Evolutionary conservation across 2,797 vertebrate genomes (phyloP).

Genomic region (Pteropus rufus): DNA sequence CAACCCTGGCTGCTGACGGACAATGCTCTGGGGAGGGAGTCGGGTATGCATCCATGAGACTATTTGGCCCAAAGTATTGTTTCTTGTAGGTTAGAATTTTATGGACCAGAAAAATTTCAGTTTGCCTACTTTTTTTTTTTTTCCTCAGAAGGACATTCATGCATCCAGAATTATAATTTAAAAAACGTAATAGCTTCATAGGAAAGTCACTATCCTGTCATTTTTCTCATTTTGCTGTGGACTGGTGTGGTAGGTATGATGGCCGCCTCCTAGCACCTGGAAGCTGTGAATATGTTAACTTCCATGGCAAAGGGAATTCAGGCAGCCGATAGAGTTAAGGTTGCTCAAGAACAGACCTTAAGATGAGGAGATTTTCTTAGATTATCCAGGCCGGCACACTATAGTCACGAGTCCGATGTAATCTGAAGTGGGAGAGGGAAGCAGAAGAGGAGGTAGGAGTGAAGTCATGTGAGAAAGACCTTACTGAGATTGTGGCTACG

Average conservation of each 20-base stretch:
- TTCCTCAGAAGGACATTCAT: neutral
- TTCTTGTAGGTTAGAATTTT: neutral
- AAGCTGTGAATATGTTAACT: neutral
- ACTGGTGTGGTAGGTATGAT: neutral
- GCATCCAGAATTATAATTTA: neutral
- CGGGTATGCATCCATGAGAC: too few relatives aligned
- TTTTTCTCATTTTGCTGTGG: neutral
- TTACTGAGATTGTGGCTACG: neutral
- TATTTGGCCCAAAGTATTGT: neutral
- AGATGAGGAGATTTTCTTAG: neutral
- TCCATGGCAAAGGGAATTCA: too few relatives aligned
- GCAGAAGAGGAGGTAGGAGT: neutral
- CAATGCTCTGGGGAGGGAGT: neutral
- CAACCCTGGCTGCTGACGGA: neutral
- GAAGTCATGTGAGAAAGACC: neutral
- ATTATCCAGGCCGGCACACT: neutral
- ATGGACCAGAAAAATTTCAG: neutral
- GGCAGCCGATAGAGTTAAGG: neutral
- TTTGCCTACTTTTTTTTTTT: neutral
- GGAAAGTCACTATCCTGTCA: neutral
- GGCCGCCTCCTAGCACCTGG: neutral
- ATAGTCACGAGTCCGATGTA: neutral
- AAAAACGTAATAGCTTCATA: neutral
- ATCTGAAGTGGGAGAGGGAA: too few relatives aligned
- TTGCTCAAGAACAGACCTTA: neutral